phyloP scores from a whole-genome alignment of 92 coral and sea anemone species.

The Epizoanthus stellaris region DNA sequence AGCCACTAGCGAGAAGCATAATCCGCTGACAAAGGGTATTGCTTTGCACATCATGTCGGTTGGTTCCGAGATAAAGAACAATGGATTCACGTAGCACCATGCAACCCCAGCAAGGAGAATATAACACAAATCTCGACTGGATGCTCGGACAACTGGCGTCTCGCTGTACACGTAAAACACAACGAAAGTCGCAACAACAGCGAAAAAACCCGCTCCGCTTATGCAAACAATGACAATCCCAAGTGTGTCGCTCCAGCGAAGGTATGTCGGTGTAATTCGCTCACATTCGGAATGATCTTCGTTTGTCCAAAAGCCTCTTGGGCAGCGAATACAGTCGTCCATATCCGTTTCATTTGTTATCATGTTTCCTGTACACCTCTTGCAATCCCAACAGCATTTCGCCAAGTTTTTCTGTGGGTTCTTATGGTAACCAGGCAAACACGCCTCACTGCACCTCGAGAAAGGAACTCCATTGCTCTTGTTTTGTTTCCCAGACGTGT shows the following conservation, averaged over 20 bases:
- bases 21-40: slow-evolving; percentile 73
- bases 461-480: slow-evolving; percentile 33
- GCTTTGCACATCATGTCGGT: slow-evolving; percentile 69
- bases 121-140: slow-evolving; percentile 88
- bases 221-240: slow-evolving; percentile 64
- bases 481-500: slow-evolving; percentile 19
- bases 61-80: slow-evolving; percentile 68
- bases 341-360: slow-evolving; percentile 66
- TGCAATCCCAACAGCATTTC: slow-evolving; percentile 93
- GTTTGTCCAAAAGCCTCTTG: slow-evolving; percentile 77
- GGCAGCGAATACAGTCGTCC: slow-evolving; percentile 77
- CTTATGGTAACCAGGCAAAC: slow-evolving; percentile 78
- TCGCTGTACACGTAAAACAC: slow-evolving; percentile 73
- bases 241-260: slow-evolving; percentile 71
- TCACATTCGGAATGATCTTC: slow-evolving; percentile 73
- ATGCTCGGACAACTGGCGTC: slow-evolving; percentile 91
- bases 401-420: slow-evolving; percentile 63
- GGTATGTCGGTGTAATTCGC: slow-evolving; percentile 64
- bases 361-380: slow-evolving; percentile 70
- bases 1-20: slow-evolving; percentile 77
- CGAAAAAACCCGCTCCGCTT: slow-evolving; percentile 68
- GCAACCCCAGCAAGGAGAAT: slow-evolving; percentile 77
- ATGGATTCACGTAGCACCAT: slow-evolving; percentile 77
- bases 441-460: slow-evolving; percentile 71
- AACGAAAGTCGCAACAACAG: slow-evolving; percentile 59